These are phyloP conservation scores for Campoletis sonorensis DNA, from an alignment of 1,140 invertebrate species.

Conservation along the genomic window DNA sequence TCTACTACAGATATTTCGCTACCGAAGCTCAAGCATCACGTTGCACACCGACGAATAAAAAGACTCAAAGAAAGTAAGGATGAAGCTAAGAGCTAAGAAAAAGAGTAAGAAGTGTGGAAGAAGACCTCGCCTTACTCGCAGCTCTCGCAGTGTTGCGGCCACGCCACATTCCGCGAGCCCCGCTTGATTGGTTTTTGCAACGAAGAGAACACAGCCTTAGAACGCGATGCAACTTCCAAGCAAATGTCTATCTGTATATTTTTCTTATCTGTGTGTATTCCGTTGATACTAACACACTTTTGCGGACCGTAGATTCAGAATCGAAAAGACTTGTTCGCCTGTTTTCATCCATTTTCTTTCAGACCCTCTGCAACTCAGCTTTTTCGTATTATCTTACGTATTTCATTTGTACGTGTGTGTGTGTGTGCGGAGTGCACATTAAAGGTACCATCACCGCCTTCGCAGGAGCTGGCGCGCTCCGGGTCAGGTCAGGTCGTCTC, in stretches of 20 bases:
- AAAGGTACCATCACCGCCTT: conserved; percentile 19
- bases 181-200: conserved; percentile 67
- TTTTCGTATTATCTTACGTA: background rate
- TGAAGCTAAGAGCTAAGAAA: conserved; percentile 47
- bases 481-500: conserved; percentile 34
- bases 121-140: conserved; percentile 49
- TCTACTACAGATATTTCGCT: background rate
- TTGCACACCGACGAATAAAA: background rate
- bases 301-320: background rate
- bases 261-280: no score
- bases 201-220: conserved; percentile 50
- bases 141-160: conserved; percentile 44
- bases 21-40: background rate
- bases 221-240: background rate
- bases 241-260: no score
- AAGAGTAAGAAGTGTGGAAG: conserved; percentile 56
- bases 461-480: conserved; percentile 19
- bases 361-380: background rate
- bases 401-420: background rate
- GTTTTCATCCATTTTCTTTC: background rate
- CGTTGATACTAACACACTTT: no score
- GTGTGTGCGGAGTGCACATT: background rate
- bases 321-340: background rate
- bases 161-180: conserved; percentile 63
- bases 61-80: conserved; percentile 15